These are phyloP conservation scores for Rhabdornis inornatus DNA, from an alignment of 2,113 vertebrate species.

Conservation along the genomic window DNA sequence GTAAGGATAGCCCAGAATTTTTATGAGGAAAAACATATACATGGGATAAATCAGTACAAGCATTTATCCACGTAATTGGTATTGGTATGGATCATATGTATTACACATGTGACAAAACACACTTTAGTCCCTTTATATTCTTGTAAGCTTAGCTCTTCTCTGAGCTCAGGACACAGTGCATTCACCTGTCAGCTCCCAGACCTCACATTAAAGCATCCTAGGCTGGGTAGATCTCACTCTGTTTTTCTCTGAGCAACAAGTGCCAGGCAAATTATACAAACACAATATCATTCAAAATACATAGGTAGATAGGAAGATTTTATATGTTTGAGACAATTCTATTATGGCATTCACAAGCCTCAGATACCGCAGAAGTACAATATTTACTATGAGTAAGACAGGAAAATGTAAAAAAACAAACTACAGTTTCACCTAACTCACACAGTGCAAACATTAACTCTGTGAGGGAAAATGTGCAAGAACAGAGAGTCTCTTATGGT, in stretches of 20 bases:
- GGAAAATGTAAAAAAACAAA: not conserved
- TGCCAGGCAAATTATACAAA: not conserved
- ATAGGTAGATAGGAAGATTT: not conserved
- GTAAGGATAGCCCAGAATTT: not conserved
- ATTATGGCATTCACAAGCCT: not conserved
- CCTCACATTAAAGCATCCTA: not conserved
- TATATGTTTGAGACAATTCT: not conserved
- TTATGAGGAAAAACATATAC: not conserved
- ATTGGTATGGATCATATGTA: not conserved
- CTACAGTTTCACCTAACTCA: not conserved
- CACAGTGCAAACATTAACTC: not conserved
- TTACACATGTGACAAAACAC: not conserved
- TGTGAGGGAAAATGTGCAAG: not conserved
- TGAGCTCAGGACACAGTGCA: not conserved
- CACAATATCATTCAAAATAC: not conserved
- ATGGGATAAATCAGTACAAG: not conserved
- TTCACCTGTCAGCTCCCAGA: not conserved
- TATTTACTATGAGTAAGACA: not conserved
- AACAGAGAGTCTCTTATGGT: not conserved
- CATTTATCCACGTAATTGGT: not conserved
- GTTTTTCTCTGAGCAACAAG: not conserved
- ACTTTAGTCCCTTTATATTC: not conserved
- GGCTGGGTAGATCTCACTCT: not conserved
- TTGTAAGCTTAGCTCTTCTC: not conserved
- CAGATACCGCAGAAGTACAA: not conserved